Conservation (phyloP, 2,113 vertebrate genomes). For the Cathartes aura region DNA sequence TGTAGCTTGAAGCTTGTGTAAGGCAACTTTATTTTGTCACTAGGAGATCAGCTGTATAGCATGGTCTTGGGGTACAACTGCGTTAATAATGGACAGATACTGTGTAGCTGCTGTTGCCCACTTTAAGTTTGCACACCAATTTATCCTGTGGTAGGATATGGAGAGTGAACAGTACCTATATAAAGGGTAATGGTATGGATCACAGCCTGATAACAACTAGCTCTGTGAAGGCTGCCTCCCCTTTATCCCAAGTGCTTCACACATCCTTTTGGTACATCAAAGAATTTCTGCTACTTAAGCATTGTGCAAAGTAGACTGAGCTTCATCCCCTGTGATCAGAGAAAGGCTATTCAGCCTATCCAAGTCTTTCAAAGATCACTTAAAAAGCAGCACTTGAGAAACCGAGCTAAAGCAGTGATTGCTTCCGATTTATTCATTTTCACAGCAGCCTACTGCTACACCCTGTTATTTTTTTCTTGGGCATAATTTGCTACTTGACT, state of each 20-base stretch:
- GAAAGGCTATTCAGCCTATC: neutral
- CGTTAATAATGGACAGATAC: neutral
- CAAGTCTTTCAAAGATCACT: neutral
- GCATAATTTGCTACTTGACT: neutral
- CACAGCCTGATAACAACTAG: neutral
- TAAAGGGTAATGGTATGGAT: neutral
- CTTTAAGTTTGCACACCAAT: neutral
- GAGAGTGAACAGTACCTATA: neutral
- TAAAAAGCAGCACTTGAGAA: conserved; percentile 3
- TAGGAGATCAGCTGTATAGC: neutral
- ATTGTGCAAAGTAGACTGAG: neutral
- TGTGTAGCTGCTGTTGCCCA: neutral
- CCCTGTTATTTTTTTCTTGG: neutral
- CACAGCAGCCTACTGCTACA: neutral
- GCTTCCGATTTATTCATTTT: neutral
- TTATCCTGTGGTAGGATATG: neutral
- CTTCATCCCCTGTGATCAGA: neutral
- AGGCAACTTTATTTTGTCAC: neutral
- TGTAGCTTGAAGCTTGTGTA: neutral
- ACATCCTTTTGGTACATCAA: neutral
- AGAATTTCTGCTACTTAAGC: neutral
- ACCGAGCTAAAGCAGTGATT: neutral
- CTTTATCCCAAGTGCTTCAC: neutral
- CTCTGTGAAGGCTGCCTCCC: neutral
- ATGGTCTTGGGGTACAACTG: neutral